Evolutionary conservation across 1,140 invertebrate species (phyloP).

Genomic region (Pseudomyrmex flavicornis): DNA sequence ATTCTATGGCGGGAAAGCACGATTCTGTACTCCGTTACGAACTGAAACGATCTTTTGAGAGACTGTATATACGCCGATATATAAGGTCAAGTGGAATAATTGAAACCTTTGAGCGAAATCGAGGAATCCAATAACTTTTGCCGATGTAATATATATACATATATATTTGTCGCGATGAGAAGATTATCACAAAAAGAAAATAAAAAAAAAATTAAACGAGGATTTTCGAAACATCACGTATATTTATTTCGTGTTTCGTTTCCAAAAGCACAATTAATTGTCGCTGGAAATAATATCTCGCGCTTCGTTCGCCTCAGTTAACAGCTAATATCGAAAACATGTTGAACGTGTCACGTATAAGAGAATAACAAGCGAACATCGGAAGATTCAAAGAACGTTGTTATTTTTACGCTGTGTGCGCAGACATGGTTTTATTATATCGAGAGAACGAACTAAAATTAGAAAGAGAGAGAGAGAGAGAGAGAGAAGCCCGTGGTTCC

Average conservation of each 20-base stretch:
- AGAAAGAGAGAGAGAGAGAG: too few species aligned
- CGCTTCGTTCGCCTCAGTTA: background rate
- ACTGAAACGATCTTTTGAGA: constrained; percentile 8
- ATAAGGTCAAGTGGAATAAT: constrained; percentile 8
- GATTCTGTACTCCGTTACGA: background rate
- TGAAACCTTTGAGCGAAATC: background rate
- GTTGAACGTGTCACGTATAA: background rate
- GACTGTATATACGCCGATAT: background rate
- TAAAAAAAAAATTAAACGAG: too few species aligned
- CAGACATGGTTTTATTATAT: background rate
- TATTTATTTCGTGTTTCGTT: background rate
- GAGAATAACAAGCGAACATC: background rate
- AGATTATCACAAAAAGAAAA: too few species aligned
- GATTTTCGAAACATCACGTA: too few species aligned
- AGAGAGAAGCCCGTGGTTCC: background rate
- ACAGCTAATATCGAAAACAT: background rate
- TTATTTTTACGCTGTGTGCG: constrained; percentile 1
- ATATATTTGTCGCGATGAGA: too few species aligned
- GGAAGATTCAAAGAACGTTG: background rate
- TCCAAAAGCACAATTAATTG: background rate
- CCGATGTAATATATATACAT: too few species aligned
- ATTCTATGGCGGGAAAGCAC: constrained; percentile 4
- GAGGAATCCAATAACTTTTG: background rate
- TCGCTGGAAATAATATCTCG: background rate
- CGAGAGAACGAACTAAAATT: constrained; percentile 20